Conservation (phyloP, 2,797 vertebrate genomes). For the Catamblyrhynchus diadema region DNA sequence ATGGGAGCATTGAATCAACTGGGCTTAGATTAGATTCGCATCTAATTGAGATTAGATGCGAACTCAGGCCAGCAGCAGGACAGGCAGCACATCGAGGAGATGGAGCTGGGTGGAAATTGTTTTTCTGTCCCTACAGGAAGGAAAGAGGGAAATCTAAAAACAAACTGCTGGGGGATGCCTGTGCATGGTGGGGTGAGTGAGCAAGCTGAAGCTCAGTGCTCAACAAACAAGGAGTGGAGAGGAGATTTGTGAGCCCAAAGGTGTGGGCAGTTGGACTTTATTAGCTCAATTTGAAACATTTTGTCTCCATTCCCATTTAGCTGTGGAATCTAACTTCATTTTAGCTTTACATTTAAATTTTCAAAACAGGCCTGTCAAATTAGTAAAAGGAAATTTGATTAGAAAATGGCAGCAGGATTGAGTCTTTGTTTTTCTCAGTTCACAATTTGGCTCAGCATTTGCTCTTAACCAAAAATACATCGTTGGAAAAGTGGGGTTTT, state of each 20-base stretch:
- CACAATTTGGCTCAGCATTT: background rate
- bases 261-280: conserved; percentile 5
- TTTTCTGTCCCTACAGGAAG: background rate
- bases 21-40: too few relatives aligned
- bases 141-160: background rate
- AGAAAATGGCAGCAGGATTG: conserved; percentile 31
- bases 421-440: background rate
- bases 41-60: background rate
- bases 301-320: background rate
- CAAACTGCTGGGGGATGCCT: background rate
- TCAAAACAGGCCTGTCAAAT: conserved; percentile 38
- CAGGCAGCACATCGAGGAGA: fast-evolving
- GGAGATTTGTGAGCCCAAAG: background rate
- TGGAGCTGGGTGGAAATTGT: background rate
- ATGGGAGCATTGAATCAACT: background rate
- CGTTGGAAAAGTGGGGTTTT: background rate
- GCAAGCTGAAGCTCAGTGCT: background rate
- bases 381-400: conserved; percentile 51
- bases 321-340: conserved; percentile 8
- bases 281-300: background rate
- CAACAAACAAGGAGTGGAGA: background rate
- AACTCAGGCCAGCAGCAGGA: background rate
- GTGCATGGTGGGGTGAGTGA: fast-evolving
- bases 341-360: conserved; percentile 37
- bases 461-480: conserved; percentile 14